Conservation (phyloP, 2,113 vertebrate genomes). For the Sorex araneus region DNA sequence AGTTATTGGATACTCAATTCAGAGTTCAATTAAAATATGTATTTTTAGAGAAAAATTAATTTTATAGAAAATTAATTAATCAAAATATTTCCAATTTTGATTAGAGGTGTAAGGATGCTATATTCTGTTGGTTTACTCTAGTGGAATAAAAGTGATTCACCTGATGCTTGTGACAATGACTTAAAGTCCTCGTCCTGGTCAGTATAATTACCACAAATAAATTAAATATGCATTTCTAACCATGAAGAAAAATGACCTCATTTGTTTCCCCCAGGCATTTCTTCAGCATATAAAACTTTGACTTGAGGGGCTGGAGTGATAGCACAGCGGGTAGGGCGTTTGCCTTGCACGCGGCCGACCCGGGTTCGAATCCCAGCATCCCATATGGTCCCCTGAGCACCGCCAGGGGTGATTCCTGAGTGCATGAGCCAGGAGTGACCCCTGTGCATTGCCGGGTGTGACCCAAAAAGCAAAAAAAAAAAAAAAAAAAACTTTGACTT, state of each 20-base stretch:
- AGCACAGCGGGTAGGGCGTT: too few relatives aligned
- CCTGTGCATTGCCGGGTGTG: too few relatives aligned
- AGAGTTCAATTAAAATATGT: constrained; percentile 82
- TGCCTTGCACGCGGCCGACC: too few relatives aligned
- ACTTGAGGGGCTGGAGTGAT: too few relatives aligned
- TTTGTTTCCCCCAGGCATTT: background rate
- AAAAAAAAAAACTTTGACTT: constrained; percentile 58
- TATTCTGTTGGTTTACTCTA: constrained; percentile 70
- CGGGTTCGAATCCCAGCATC: too few relatives aligned
- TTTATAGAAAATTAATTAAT: too few relatives aligned
- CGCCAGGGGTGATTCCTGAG: too few relatives aligned
- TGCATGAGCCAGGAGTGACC: too few relatives aligned
- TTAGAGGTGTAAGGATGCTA: constrained; percentile 80
- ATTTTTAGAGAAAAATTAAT: too few relatives aligned
- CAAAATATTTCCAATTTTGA: constrained; percentile 85
- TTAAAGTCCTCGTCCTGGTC: constrained; percentile 50
- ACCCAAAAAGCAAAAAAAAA: too few relatives aligned
- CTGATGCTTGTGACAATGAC: constrained; percentile 62
- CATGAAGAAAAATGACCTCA: constrained; percentile 14
- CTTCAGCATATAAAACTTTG: constrained; percentile 45
- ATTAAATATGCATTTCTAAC: constrained; percentile 21
- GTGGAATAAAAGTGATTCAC: constrained; percentile 71
- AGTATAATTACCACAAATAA: constrained; percentile 44
- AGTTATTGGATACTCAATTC: constrained; percentile 74
- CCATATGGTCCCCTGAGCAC: too few relatives aligned